Evolutionary conservation across 2,113 vertebrate genomes (phyloP).

Genomic region (Mobula hypostoma): DNA sequence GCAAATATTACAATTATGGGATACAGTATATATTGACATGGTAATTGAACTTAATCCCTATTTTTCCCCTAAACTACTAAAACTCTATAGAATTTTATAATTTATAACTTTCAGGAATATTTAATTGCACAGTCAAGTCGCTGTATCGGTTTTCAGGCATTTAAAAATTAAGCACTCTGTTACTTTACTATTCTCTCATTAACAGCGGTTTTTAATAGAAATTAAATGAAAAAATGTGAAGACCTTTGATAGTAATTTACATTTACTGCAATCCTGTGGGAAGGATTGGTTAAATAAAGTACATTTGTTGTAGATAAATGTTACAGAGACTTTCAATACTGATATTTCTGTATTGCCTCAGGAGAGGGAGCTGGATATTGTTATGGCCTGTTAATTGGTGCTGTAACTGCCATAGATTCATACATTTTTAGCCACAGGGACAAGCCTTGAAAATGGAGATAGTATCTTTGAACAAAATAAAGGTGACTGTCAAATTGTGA

Average conservation of each 20-base stretch:
- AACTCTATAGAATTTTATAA: too few species aligned
- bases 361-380: conserved; percentile 72
- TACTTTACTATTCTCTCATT: neutral
- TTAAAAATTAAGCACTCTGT: too few species aligned
- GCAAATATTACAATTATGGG: too few species aligned
- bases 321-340: conserved; percentile 3
- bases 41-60: too few species aligned
- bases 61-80: too few species aligned
- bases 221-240: neutral
- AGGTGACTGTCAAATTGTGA: conserved; percentile 61
- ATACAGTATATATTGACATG: too few species aligned
- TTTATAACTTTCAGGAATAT: too few species aligned
- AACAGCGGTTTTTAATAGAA: neutral
- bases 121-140: too few species aligned
- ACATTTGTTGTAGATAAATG: conserved; percentile 1
- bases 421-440: conserved; percentile 68
- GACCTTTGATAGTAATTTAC: neutral
- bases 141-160: too few species aligned
- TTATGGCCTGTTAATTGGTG: conserved; percentile 79
- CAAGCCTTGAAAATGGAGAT: conserved; percentile 72
- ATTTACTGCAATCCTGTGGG: neutral
- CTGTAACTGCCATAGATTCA: conserved; percentile 75
- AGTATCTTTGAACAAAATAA: conserved; percentile 65
- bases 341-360: conserved; percentile 60
- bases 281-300: neutral